These are phyloP conservation scores for Atherinosoma microstoma DNA, from an alignment of 2,797 vertebrate species.

Conservation along the genomic window DNA sequence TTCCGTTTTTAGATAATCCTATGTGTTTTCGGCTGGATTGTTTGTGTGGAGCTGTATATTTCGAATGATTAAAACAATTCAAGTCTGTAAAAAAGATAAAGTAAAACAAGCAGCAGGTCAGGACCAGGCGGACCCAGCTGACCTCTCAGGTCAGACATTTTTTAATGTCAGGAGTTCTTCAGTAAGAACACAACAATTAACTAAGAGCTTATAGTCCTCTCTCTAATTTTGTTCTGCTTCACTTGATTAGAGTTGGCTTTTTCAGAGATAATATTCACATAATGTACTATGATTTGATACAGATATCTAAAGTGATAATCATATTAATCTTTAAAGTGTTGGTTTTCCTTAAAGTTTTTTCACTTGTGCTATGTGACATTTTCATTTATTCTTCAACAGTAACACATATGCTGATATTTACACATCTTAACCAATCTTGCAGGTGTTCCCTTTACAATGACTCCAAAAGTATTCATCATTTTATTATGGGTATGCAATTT, in stretches of 20 bases:
- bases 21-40: not conserved
- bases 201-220: not conserved
- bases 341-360: too few species aligned
- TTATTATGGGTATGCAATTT: too few species aligned
- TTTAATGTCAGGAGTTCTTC: slow-evolving; percentile 41
- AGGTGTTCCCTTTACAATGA: too few species aligned
- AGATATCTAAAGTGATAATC: not conserved
- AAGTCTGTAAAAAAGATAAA: not conserved
- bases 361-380: not conserved
- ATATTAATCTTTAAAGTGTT: not conserved
- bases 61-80: not conserved
- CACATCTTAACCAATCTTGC: too few species aligned
- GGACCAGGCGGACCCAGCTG: slow-evolving; percentile 1
- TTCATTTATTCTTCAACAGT: not conserved
- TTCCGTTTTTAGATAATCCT: not conserved
- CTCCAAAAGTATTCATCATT: too few species aligned
- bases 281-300: not conserved
- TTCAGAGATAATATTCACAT: too few species aligned
- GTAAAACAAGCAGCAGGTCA: slow-evolving; percentile 5
- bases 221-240: too few species aligned
- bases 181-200: slow-evolving; percentile 28
- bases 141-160: slow-evolving; percentile 25
- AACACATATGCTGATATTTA: not conserved
- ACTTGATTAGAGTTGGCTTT: too few species aligned
- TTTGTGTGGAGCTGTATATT: not conserved